Conservation (phyloP, 2,888 invertebrate genomes). For the Tricholauxania praeusta region DNA sequence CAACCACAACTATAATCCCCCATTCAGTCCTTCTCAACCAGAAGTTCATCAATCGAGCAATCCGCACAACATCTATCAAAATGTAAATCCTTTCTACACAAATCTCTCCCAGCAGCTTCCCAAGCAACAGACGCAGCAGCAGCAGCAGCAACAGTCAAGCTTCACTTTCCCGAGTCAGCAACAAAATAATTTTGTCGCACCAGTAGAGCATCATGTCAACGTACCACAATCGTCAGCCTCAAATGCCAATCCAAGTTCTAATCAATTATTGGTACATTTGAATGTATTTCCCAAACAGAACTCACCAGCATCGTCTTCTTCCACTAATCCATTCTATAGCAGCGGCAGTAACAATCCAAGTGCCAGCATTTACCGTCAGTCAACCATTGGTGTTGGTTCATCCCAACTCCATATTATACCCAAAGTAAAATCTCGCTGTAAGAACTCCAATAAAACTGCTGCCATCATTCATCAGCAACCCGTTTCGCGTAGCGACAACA, state of each 20-base stretch:
- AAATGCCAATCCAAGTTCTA: conserved; percentile 46
- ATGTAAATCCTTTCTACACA: conserved; percentile 24
- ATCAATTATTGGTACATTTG: conserved; percentile 76
- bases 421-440: conserved; percentile 34
- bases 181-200: conserved; percentile 44
- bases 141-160: conserved; percentile 42
- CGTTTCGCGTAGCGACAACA: conserved; percentile 58
- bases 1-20: conserved; percentile 41
- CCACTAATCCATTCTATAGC: conserved; percentile 61
- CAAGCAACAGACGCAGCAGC: conserved; percentile 42
- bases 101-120: conserved; percentile 19
- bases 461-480: conserved; percentile 30
- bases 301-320: conserved; percentile 41
- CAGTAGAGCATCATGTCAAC: conserved; percentile 43
- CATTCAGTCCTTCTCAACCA: conserved; percentile 23
- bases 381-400: conserved; percentile 15
- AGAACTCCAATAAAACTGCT: conserved; percentile 36
- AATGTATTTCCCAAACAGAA: conserved; percentile 74
- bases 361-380: background rate
- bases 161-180: conserved; percentile 45
- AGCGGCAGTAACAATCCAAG: conserved; percentile 26
- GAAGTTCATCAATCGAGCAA: conserved; percentile 46
- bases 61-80: conserved; percentile 36
- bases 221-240: conserved; percentile 35
- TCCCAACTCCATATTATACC: conserved; percentile 42